Evolutionary conservation across 2,888 invertebrate genomes (phyloP).

Genomic region (Folsomia manolachei): DNA sequence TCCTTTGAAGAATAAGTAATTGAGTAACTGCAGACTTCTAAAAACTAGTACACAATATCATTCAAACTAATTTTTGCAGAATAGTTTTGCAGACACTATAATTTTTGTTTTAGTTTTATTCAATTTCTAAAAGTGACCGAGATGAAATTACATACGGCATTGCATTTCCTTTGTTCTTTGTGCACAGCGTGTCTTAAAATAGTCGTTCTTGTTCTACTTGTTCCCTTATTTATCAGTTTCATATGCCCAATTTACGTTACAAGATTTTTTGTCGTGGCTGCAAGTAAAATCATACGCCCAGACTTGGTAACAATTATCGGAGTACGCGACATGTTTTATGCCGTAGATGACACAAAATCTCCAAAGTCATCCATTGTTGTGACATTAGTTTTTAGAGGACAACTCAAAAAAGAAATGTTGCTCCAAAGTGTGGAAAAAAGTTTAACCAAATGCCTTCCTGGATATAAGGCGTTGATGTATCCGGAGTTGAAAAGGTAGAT

Average conservation of each 20-base stretch:
- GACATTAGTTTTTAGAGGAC: slow-evolving; percentile 1
- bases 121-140: not conserved
- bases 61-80: no score
- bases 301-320: not conserved
- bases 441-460: not conserved
- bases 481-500: slow-evolving; percentile 9
- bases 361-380: slow-evolving; percentile 8
- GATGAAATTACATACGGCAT: not conserved
- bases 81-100: no score
- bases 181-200: not conserved
- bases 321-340: slow-evolving; percentile 9
- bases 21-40: no score
- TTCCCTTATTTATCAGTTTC: slow-evolving; percentile 1
- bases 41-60: no score
- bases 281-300: not conserved
- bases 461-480: not conserved
- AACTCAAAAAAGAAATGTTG: not conserved
- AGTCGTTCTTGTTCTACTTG: not conserved
- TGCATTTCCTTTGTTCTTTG: not conserved
- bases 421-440: not conserved
- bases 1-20: no score
- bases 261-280: not conserved
- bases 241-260: slow-evolving; percentile 2
- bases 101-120: not conserved
- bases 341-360: not conserved